Conservation (phyloP, 2,888 invertebrate genomes). For the Apomyelois bistriatella region DNA sequence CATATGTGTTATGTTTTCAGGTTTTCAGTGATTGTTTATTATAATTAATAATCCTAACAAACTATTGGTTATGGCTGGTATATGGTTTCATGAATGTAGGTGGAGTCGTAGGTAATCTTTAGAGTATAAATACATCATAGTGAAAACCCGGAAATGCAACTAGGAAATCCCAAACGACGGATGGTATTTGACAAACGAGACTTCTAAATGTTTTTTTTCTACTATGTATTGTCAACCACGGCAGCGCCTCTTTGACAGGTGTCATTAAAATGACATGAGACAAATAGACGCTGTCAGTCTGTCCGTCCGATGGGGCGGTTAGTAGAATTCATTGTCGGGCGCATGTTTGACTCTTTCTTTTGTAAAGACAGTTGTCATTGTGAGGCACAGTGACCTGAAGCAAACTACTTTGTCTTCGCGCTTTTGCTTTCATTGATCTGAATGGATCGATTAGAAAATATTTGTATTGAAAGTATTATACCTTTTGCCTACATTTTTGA, state of each 20-base stretch:
- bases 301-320: conserved; percentile 25
- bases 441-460: no score
- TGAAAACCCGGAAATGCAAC: conserved; percentile 33
- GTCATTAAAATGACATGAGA: conserved; percentile 48
- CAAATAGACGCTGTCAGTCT: conserved; percentile 44
- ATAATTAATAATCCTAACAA: no score
- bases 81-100: no score
- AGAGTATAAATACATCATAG: background rate
- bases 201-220: conserved; percentile 32
- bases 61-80: no score
- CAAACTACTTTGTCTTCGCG: conserved; percentile 3
- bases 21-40: no score
- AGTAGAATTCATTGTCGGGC: conserved; percentile 8
- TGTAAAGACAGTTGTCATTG: conserved; percentile 6
- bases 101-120: background rate
- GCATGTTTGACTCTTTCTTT: conserved; percentile 10
- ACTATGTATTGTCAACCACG: conserved; percentile 34
- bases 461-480: no score
- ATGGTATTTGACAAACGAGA: conserved; percentile 26
- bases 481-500: no score
- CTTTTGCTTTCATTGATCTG: background rate
- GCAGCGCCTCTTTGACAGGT: conserved; percentile 39
- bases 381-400: conserved; percentile 4
- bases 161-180: conserved; percentile 27
- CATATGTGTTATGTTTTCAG: no score